These are phyloP conservation scores for Aurelia aurita complex sp. Pacific DNA, from an alignment of 30 jellyfish, hydroid and myxozoan genomes.

Conservation along the genomic window DNA sequence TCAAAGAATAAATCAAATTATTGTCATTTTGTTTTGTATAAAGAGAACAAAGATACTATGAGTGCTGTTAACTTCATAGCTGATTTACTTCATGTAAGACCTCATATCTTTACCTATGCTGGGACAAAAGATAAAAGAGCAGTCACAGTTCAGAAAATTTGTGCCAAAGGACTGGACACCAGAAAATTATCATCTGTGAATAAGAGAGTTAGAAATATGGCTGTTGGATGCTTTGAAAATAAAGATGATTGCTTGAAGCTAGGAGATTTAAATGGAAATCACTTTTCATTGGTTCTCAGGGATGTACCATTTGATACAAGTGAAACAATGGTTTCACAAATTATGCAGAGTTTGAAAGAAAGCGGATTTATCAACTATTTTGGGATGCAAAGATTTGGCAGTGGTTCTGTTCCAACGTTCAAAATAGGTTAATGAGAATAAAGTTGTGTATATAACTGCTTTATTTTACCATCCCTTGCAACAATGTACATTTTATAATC, in stretches of 20 bases:
- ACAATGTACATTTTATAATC: too few relatives aligned
- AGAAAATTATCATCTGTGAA: conserved; percentile 53
- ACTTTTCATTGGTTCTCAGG: conserved; percentile 77
- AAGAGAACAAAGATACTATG: conserved; percentile 95
- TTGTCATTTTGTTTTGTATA: conserved; percentile 87
- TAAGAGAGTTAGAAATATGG: conserved; percentile 47
- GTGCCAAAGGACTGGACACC: conserved; percentile 64
- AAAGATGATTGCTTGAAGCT: conserved; percentile 59
- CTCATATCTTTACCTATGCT: conserved; percentile 81
- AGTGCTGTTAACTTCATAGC: conserved; percentile 79
- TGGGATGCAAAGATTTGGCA: conserved; percentile 99
- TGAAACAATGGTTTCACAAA: conserved; percentile 6
- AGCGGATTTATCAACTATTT: conserved; percentile 89
- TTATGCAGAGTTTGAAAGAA: conserved; percentile 51
- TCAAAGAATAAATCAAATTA: conserved; percentile 20
- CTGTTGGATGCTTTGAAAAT: conserved; percentile 78
- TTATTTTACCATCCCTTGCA: too few relatives aligned
- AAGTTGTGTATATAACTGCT: too few relatives aligned
- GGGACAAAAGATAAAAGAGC: conserved; percentile 99
- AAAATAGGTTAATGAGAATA: conserved; percentile 61
- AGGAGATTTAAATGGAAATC: conserved; percentile 95
- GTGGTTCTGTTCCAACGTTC: conserved; percentile 87
- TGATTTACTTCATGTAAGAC: conserved; percentile 57
- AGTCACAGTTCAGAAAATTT: conserved; percentile 78
- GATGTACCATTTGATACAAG: conserved; percentile 49